Evolutionary conservation across 2,797 vertebrate genomes (phyloP).

Genomic region (Fistularia tabacaria): DNA sequence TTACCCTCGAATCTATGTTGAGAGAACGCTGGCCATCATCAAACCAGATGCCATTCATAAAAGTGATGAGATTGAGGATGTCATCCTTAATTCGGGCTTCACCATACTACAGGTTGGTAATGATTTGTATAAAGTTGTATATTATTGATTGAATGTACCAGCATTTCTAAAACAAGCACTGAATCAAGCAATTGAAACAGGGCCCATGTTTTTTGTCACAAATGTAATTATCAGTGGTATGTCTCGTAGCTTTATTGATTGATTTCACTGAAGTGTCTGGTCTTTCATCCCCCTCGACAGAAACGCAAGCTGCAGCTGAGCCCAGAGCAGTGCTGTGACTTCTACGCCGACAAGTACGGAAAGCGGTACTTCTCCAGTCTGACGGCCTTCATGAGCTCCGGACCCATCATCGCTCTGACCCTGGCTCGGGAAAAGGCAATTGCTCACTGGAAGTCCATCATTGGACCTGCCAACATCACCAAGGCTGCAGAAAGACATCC

Average conservation of each 20-base stretch:
- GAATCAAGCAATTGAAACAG: too few species aligned
- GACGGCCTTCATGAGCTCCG: constrained; percentile 94
- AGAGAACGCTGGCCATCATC: constrained; percentile 88
- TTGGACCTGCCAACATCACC: constrained; percentile 83
- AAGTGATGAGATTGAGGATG: constrained; percentile 84
- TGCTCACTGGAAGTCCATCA: constrained; percentile 84
- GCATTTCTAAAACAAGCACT: too few species aligned
- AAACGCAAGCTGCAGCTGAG: constrained; percentile 85
- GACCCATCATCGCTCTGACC: constrained; percentile 81
- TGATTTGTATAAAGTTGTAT: background rate
- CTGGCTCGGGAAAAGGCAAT: constrained; percentile 82
- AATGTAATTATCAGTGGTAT: background rate
- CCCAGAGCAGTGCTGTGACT: constrained; percentile 92
- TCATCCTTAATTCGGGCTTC: constrained; percentile 85
- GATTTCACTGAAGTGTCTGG: too few species aligned
- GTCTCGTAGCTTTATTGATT: background rate
- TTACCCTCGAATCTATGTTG: constrained; percentile 76
- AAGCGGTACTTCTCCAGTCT: constrained; percentile 87
- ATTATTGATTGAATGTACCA: background rate
- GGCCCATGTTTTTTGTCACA: too few species aligned
- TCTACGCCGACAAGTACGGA: constrained; percentile 89
- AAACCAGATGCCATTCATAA: constrained; percentile 86
- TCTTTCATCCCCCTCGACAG: constrained; percentile 51
- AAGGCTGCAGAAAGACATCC: constrained; percentile 83
- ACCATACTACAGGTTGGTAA: constrained; percentile 81